Evolutionary conservation across 2,797 vertebrate genomes (phyloP).

Genomic region (Helostoma temminkii): DNA sequence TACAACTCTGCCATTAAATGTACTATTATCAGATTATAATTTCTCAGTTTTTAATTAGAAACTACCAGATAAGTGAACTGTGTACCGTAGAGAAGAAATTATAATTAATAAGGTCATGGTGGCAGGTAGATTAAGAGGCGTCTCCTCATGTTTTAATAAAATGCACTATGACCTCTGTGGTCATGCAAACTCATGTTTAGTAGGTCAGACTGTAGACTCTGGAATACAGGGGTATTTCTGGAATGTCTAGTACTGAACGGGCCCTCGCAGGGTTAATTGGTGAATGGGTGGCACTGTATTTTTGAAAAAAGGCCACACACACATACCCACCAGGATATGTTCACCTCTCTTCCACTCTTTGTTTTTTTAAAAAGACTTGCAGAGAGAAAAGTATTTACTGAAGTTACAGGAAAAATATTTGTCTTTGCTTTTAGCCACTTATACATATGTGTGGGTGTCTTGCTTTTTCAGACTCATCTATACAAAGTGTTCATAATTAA

Average conservation of each 20-base stretch:
- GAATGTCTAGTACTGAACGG: slow-evolving; percentile 49
- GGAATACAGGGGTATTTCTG: slow-evolving; percentile 53
- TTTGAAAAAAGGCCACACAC: too few species aligned
- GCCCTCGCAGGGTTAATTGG: slow-evolving; percentile 42
- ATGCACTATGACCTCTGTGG: too few species aligned
- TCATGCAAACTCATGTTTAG: slow-evolving; percentile 16
- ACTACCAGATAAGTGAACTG: too few species aligned
- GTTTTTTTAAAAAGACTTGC: background rate
- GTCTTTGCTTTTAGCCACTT: background rate
- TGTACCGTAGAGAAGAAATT: too few species aligned
- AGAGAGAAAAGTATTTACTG: too few species aligned
- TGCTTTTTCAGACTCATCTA: background rate
- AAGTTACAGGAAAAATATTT: slow-evolving; percentile 4
- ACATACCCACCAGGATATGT: background rate
- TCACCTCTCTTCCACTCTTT: background rate
- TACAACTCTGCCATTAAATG: too few species aligned
- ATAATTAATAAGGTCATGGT: too few species aligned
- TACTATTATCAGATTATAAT: too few species aligned
- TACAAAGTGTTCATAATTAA: slow-evolving; percentile 53
- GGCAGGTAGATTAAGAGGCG: too few species aligned
- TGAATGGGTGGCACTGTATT: slow-evolving; percentile 29
- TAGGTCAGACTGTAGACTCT: slow-evolving; percentile 11
- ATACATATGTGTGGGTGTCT: too few species aligned
- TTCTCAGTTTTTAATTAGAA: too few species aligned
- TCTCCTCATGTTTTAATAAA: too few species aligned